Conservation (phyloP, 2,113 vertebrate genomes). For the Gasterosteus aculeatus region DNA sequence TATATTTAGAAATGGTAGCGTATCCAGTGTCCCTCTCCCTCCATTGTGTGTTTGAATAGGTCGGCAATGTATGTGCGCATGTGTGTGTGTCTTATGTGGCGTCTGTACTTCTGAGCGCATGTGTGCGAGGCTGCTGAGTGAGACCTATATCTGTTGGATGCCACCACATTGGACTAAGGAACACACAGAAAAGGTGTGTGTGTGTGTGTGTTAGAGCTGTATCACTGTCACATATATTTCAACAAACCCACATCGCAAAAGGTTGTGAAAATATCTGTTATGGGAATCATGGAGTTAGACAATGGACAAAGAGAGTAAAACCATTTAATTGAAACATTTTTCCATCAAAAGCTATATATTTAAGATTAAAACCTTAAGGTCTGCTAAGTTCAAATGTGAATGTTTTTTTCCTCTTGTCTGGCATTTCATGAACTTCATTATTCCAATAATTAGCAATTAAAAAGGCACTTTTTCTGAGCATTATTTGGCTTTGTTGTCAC, state of each 20-base stretch:
- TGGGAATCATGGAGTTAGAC: background rate
- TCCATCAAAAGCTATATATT: background rate
- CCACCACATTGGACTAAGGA: slow-evolving; percentile 8
- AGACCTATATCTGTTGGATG: slow-evolving; percentile 38
- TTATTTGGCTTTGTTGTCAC: background rate
- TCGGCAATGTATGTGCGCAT: slow-evolving; percentile 17
- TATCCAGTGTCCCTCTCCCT: slow-evolving; percentile 50
- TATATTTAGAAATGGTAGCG: slow-evolving; percentile 71
- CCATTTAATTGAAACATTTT: background rate
- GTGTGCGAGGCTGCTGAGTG: background rate
- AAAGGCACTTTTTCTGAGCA: background rate
- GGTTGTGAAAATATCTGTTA: background rate
- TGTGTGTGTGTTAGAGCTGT: background rate
- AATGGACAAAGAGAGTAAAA: background rate
- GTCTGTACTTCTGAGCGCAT: no score
- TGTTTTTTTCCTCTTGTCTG: background rate
- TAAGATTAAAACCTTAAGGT: background rate
- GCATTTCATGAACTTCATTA: background rate
- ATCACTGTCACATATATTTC: background rate
- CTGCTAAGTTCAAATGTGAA: background rate
- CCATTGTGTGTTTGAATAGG: slow-evolving; percentile 56
- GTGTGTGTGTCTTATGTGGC: background rate
- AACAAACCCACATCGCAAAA: background rate
- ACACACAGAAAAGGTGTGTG: background rate
- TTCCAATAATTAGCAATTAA: background rate